These are phyloP conservation scores for Cardiocondyla obscurior DNA, from an alignment of 1,140 invertebrate species.

Conservation along the genomic window DNA sequence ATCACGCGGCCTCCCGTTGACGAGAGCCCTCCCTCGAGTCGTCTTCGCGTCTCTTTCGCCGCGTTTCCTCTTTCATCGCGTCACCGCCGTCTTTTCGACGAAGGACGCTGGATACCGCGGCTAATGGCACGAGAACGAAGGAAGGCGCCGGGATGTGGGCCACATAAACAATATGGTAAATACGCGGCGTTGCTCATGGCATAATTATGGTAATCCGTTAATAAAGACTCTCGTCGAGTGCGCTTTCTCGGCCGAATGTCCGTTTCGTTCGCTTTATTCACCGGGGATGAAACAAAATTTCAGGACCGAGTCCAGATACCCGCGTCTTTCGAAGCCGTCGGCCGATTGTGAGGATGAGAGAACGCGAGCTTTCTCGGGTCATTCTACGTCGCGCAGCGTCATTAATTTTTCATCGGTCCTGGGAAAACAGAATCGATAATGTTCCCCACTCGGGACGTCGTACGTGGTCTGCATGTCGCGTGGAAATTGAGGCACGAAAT, in stretches of 20 bases:
- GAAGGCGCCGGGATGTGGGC: slow-evolving; percentile 52
- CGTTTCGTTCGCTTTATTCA: slow-evolving; percentile 15
- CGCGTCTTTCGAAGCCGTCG: background rate
- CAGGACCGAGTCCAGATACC: background rate
- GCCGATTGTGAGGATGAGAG: background rate
- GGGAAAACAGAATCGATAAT: slow-evolving; percentile 74
- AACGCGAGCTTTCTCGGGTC: background rate
- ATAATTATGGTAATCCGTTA: slow-evolving; percentile 79
- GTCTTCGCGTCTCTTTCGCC: background rate
- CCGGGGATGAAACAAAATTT: background rate
- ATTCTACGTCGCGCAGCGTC: slow-evolving; percentile 25
- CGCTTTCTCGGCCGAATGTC: slow-evolving; percentile 16
- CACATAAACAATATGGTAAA: slow-evolving; percentile 74
- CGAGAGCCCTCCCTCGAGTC: background rate
- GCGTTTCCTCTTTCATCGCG: background rate
- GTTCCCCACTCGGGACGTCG: slow-evolving; percentile 52
- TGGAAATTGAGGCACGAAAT: slow-evolving; percentile 63
- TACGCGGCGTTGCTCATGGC: slow-evolving; percentile 68
- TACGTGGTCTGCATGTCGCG: slow-evolving; percentile 57
- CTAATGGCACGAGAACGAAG: background rate
- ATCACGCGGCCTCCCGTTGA: slow-evolving; percentile 25
- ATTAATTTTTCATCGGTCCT: slow-evolving; percentile 71
- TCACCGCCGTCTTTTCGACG: slow-evolving; percentile 12
- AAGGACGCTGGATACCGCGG: slow-evolving; percentile 12
- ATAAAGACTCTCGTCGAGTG: slow-evolving; percentile 68